phyloP scores from a whole-genome alignment of 2,113 vertebrate species.

The Gobio gobio region DNA sequence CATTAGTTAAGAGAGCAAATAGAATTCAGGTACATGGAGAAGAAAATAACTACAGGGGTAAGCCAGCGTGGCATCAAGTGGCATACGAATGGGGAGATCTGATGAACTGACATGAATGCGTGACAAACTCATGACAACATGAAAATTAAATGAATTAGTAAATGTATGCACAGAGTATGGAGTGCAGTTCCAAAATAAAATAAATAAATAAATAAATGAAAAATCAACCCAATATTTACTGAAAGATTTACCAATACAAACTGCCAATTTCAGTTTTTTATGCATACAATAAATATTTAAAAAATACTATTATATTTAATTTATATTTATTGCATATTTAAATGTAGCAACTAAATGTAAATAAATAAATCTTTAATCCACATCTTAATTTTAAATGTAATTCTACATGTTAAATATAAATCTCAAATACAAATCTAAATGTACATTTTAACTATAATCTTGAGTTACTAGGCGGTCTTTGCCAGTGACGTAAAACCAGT shows the following conservation, averaged over 20 bases:
- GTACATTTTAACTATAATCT: background rate
- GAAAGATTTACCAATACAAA: background rate
- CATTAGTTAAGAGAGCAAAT: constrained; percentile 36
- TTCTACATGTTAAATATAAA: background rate
- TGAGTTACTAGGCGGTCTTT: background rate
- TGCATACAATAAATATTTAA: background rate
- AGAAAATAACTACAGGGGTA: background rate
- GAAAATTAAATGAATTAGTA: too few relatives aligned
- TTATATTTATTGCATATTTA: background rate
- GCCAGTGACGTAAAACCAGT: background rate
- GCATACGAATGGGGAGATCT: background rate
- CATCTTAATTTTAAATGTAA: background rate
- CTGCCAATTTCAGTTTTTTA: background rate
- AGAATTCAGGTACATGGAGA: background rate
- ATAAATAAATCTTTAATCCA: background rate
- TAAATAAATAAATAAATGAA: too few relatives aligned
- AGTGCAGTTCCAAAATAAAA: background rate
- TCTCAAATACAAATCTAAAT: background rate
- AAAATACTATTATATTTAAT: background rate
- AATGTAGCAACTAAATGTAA: background rate
- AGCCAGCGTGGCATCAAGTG: background rate
- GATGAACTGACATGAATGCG: background rate
- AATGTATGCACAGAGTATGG: background rate
- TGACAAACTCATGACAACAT: background rate
- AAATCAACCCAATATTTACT: background rate